phyloP scores from a whole-genome alignment of 92 coral and sea anemone species.

The Blastomussa wellsi region DNA sequence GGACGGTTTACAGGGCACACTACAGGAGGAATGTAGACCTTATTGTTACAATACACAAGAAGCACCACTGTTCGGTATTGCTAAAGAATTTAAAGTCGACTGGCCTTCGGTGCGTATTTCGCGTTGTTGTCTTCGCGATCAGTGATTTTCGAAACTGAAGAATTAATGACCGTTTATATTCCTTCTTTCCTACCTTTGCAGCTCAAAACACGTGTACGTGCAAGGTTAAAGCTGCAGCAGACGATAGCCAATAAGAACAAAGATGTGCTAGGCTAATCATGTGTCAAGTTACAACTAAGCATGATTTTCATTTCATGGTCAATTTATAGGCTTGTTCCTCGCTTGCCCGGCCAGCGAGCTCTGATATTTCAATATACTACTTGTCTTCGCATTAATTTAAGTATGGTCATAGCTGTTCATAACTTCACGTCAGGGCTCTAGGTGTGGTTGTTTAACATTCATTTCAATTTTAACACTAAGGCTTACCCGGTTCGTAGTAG shows the following conservation, averaged over 20 bases:
- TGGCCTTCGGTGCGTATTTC: no score
- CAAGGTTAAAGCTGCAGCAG: background rate
- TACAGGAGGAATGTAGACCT: background rate
- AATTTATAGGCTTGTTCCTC: no score
- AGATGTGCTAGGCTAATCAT: background rate
- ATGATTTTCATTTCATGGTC: no score
- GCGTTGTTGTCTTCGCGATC: no score
- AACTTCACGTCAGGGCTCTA: background rate
- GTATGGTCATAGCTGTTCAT: no score
- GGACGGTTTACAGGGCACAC: background rate
- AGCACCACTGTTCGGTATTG: background rate
- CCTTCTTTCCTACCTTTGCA: background rate
- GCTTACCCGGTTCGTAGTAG: slow-evolving; percentile 71
- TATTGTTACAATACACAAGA: background rate
- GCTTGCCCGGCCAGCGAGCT: no score
- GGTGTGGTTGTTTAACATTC: background rate
- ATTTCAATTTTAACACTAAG: background rate
- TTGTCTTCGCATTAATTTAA: no score
- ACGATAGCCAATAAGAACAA: background rate
- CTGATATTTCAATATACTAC: no score
- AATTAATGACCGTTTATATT: no score
- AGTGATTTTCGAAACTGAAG: no score
- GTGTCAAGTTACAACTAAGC: no score
- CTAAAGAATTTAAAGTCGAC: no score
- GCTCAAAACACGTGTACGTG: background rate